phyloP scores from a whole-genome alignment of 2,113 vertebrate genomes.

The human region DNA sequence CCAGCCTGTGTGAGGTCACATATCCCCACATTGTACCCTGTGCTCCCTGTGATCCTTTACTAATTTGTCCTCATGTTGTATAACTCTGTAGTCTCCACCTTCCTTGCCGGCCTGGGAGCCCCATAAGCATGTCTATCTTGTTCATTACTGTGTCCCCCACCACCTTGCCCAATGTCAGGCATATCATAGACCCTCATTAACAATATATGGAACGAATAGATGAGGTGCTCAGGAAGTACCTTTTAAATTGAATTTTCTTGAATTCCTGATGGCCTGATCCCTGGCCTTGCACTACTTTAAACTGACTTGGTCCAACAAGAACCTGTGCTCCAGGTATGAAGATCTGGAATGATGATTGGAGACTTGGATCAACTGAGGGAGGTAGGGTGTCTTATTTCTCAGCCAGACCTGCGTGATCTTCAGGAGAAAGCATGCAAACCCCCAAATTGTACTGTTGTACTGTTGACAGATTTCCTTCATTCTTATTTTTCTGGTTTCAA shows the following conservation, averaged over 20 bases:
- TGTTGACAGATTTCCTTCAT: background rate
- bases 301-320: background rate
- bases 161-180: background rate
- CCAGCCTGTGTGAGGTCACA: background rate
- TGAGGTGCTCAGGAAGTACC: background rate
- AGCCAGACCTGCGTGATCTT: background rate
- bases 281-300: background rate
- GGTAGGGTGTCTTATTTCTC: background rate
- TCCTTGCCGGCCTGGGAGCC: background rate
- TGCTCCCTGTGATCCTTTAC: background rate
- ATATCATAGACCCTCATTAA: background rate
- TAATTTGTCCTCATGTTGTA: background rate
- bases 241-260: background rate
- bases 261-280: background rate
- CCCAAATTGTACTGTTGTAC: background rate
- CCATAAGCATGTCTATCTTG: background rate
- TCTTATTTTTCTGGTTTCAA: constrained; percentile 44
- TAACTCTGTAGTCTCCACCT: background rate
- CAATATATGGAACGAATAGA: background rate
- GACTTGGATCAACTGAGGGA: background rate
- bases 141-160: background rate
- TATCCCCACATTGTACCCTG: background rate
- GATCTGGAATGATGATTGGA: background rate
- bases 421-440: background rate
- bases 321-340: background rate